Percentiles rank a stretch among this genome's conserved stretches.
These are phyloP conservation scores for Gryon sp. DNA, from an alignment of 1,140 invertebrate genomes.

Conservation along the genomic window DNA sequence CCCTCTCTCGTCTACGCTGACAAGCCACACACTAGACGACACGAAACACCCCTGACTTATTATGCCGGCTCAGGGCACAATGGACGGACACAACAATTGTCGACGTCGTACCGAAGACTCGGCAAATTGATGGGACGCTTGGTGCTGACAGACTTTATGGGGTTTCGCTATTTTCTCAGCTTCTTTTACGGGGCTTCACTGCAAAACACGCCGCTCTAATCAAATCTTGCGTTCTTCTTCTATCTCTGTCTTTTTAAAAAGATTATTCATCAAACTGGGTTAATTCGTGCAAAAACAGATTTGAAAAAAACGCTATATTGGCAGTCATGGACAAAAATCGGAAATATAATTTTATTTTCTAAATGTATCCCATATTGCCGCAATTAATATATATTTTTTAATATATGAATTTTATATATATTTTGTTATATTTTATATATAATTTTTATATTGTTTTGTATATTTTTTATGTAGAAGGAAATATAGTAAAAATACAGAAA, in stretches of 20 bases:
- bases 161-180: conserved; percentile 58
- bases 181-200: conserved; percentile 35
- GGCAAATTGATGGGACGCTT: conserved; percentile 53
- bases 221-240: conserved; percentile 24
- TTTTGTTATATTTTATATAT: no score
- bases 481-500: no score
- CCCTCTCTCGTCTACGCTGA: conserved; percentile 39
- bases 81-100: conserved; percentile 36
- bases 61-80: conserved; percentile 22
- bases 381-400: no score
- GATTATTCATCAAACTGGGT: conserved; percentile 42
- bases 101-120: conserved; percentile 4
- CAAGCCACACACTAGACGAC: conserved; percentile 43
- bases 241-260: conserved; percentile 15
- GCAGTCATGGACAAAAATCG: no score
- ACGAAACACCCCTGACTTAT: conserved; percentile 49
- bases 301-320: no score
- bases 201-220: conserved; percentile 29
- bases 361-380: no score
- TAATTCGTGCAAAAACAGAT: no score
- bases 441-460: no score
- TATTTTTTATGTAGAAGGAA: no score
- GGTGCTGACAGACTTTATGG: conserved; percentile 55
- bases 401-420: no score
- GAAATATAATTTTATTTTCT: no score